A percentile compares a stretch with the other conserved stretches of the same genome.
Evolutionary conservation across 2,888 invertebrate genomes (phyloP).

Genomic region (Barypeithes pellucidus): DNA sequence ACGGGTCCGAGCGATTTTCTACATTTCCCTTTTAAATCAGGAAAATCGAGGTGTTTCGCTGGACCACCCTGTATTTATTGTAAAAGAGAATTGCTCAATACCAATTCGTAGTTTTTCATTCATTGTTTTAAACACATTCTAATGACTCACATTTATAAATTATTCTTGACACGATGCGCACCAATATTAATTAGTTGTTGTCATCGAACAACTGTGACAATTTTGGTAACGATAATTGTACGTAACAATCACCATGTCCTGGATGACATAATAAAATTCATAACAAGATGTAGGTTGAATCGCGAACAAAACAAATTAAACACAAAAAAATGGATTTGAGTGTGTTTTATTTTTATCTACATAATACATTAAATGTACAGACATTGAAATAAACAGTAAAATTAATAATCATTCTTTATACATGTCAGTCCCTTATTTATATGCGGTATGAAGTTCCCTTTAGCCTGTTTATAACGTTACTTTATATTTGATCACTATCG

Average conservation of each 20-base stretch:
- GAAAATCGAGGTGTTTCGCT: too few relatives aligned
- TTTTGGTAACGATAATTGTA: slow-evolving; percentile 22
- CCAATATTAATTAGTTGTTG: slow-evolving; percentile 21
- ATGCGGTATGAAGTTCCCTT: slow-evolving; percentile 36
- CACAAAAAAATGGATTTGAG: slow-evolving; percentile 18
- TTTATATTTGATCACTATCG: slow-evolving; percentile 1
- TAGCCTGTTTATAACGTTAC: slow-evolving; percentile 8
- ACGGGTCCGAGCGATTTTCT: too few relatives aligned
- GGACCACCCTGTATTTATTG: too few relatives aligned
- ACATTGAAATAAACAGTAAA: slow-evolving; percentile 61
- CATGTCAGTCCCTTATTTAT: slow-evolving; percentile 59
- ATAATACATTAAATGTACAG: slow-evolving; percentile 63
- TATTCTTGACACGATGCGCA: slow-evolving; percentile 25
- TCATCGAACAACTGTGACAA: slow-evolving; percentile 15
- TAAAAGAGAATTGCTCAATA: too few relatives aligned
- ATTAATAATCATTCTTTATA: slow-evolving; percentile 60
- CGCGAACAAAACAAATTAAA: slow-evolving; percentile 13
- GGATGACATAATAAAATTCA: slow-evolving; percentile 1
- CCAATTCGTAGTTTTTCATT: slow-evolving; percentile 13
- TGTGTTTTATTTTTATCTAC: slow-evolving; percentile 49
- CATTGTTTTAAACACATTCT: slow-evolving; percentile 12
- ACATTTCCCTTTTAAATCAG: too few relatives aligned
- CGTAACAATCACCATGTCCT: background rate
- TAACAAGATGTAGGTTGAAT: slow-evolving; percentile 3
- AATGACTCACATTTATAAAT: slow-evolving; percentile 17